These are phyloP conservation scores for Prunella himalayana DNA, from an alignment of 2,113 vertebrate genomes.

Conservation along the genomic window DNA sequence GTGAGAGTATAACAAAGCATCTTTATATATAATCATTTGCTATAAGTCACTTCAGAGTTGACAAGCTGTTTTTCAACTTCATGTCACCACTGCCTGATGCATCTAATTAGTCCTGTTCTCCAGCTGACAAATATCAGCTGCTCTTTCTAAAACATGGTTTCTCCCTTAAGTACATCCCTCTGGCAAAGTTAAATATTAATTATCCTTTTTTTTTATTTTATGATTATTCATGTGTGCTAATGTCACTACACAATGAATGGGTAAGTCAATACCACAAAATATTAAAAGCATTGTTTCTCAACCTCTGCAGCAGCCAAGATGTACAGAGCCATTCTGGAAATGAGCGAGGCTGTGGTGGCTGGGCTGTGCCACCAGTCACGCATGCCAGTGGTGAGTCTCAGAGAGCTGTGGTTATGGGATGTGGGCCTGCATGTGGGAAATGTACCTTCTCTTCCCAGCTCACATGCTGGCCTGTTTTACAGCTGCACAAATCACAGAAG, in stretches of 20 bases:
- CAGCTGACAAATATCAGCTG: slow-evolving; percentile 68
- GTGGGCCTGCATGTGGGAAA: not conserved
- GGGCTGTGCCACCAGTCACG: not conserved
- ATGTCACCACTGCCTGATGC: slow-evolving; percentile 47
- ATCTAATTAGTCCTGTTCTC: slow-evolving; percentile 58
- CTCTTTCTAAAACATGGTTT: slow-evolving; percentile 44
- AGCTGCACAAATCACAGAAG: not conserved
- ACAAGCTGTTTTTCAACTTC: slow-evolving; percentile 64
- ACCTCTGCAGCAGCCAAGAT: not conserved
- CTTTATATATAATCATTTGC: slow-evolving; percentile 40
- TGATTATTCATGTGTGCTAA: slow-evolving; percentile 56
- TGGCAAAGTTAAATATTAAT: slow-evolving; percentile 72
- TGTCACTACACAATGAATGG: slow-evolving; percentile 30
- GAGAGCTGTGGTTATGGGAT: not conserved
- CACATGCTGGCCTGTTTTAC: not conserved
- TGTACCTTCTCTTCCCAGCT: not conserved
- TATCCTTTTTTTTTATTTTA: slow-evolving; percentile 50
- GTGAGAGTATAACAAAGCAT: slow-evolving; percentile 44
- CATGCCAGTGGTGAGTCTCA: not conserved
- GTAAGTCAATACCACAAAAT: slow-evolving; percentile 24
- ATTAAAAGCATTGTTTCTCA: not conserved
- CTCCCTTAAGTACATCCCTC: slow-evolving; percentile 62
- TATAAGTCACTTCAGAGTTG: slow-evolving; percentile 58
- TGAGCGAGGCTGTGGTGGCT: not conserved
- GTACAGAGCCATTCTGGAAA: not conserved